phyloP scores from a whole-genome alignment of 2,113 vertebrate species.

The Melospiza melodia region DNA sequence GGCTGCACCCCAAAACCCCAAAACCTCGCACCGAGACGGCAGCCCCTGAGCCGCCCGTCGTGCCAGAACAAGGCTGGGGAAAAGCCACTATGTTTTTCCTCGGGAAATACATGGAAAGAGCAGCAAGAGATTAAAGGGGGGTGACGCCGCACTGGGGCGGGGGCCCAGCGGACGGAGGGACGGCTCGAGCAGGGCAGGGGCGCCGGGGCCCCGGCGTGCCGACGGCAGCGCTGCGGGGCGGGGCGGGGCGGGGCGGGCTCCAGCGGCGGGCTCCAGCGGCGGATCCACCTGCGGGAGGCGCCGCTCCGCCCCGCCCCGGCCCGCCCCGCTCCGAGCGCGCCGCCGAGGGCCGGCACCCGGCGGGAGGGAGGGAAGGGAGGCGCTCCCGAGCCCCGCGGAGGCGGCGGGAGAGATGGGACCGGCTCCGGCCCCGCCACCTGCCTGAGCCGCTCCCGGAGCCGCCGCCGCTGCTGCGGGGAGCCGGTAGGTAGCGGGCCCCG shows the following conservation, averaged over 20 bases:
- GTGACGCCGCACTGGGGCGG: neutral
- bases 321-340: neutral
- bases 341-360: neutral
- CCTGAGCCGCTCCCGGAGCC: neutral
- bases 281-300: neutral
- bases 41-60: neutral
- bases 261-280: neutral
- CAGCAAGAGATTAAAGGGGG: rapidly evolving
- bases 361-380: neutral
- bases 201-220: too few species aligned
- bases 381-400: neutral
- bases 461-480: neutral
- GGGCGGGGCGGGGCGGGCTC: neutral
- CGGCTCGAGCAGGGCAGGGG: neutral
- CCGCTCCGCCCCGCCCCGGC: neutral
- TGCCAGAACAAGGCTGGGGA: rapidly evolving
- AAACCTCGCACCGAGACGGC: neutral
- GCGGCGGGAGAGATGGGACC: constrained; percentile 24
- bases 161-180: neutral
- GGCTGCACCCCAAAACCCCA: neutral
- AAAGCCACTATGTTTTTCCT: rapidly evolving
- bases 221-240: too few species aligned
- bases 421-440: constrained; percentile 8
- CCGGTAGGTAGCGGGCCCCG: constrained; percentile 1
- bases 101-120: neutral